A percentile compares a stretch with the other conserved stretches of the same genome.
Conservation (phyloP, 1,140 invertebrate species). For the Lerema accius region DNA sequence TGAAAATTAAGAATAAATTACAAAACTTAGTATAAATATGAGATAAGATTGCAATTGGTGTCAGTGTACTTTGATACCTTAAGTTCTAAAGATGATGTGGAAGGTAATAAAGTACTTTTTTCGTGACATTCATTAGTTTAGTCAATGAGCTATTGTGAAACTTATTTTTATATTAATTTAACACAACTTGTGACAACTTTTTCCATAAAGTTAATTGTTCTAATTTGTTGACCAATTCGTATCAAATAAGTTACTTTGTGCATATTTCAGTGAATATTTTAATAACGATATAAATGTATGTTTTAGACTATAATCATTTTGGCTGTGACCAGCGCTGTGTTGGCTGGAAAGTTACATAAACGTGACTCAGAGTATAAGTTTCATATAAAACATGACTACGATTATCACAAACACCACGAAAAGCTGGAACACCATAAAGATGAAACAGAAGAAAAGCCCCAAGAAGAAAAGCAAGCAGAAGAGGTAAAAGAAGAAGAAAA, state of each 20-base stretch:
- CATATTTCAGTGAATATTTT: no score
- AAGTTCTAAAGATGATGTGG: conserved; percentile 26
- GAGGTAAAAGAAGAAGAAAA: conserved; percentile 1
- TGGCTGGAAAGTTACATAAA: conserved; percentile 21
- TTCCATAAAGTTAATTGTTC: not conserved
- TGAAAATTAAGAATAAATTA: conserved; percentile 33
- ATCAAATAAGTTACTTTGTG: no score
- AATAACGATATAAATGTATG: not conserved
- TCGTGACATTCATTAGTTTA: not conserved
- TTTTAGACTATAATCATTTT: conserved; percentile 25
- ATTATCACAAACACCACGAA: conserved; percentile 19
- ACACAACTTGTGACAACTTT: not conserved
- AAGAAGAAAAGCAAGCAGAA: not conserved
- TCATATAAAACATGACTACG: conserved; percentile 19
- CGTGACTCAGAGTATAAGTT: conserved; percentile 8
- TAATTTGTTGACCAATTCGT: no score
- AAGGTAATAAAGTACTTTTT: conserved; percentile 6
- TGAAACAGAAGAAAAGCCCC: conserved; percentile 1
- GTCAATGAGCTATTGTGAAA: not conserved
- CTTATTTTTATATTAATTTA: not conserved
- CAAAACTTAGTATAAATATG: conserved; percentile 24
- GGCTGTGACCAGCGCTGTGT: conserved; percentile 9
- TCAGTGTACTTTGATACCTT: conserved; percentile 17
- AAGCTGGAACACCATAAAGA: conserved; percentile 10
- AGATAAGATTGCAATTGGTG: conserved; percentile 21